Percentiles rank a stretch among this genome's conserved stretches.
Evolutionary conservation across 1,140 invertebrate species (phyloP).

Genomic region (Caenorhabditis latens): DNA sequence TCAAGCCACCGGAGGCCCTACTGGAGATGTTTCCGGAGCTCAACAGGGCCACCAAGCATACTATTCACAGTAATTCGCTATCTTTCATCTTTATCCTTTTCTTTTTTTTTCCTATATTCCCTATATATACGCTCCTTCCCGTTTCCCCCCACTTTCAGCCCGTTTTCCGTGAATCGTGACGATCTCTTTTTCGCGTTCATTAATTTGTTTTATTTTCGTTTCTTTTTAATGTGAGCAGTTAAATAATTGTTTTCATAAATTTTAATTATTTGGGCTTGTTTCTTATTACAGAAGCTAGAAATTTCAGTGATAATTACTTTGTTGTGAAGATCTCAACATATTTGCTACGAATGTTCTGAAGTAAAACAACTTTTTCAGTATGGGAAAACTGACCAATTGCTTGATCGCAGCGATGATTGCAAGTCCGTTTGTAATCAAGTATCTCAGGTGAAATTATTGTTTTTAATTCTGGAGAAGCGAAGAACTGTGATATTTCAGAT

Average conservation of each 20-base stretch:
- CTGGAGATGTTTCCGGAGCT: not conserved
- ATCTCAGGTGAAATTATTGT: slow-evolving; percentile 17
- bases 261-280: not conserved
- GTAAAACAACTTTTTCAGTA: not conserved
- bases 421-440: slow-evolving; percentile 30
- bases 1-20: not conserved
- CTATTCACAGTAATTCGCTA: not conserved
- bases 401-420: slow-evolving; percentile 6
- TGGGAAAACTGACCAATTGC: slow-evolving; percentile 21
- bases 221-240: not conserved
- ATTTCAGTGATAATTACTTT: not conserved
- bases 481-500: not conserved
- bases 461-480: not conserved
- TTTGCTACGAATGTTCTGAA: not conserved
- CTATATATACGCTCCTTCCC: not conserved
- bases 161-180: slow-evolving; percentile 30
- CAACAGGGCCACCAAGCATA: not conserved
- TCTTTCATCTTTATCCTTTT: not conserved
- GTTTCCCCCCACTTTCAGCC: not conserved
- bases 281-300: not conserved
- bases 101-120: not conserved
- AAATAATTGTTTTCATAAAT: not conserved
- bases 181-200: slow-evolving; percentile 34
- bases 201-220: slow-evolving; percentile 29
- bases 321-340: not conserved